Evolutionary conservation across 2,113 vertebrate species (phyloP), one percentile per base, ranked within the genome.

Genomic region (Phycodurus eques): DNA sequence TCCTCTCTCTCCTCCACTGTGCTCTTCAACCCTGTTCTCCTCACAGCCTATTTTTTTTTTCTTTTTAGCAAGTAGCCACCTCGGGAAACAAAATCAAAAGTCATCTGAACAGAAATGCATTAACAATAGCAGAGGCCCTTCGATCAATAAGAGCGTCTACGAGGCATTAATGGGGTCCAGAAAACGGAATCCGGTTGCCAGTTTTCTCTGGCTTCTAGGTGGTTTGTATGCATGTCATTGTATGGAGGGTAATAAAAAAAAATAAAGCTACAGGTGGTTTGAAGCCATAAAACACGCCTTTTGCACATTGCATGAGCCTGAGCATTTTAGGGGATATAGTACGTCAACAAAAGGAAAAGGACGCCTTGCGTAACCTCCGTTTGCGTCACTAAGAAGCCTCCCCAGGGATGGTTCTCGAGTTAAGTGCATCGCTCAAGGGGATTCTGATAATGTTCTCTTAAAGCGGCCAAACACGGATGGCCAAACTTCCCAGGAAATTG

Each of bases 121-220:
- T 82, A 89, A 89, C 80, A 84, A 82, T 75, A 85, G 76, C 80
- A 75, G 74, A 78, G 77, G 79, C 78, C 53, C 78, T 53, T 77
- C 73, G 78, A 90, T 92, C 89, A 85, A 87, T 91, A 85, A 61
- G 61, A 75, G 76, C 85, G 80, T 82, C 87, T 78, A 83, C 65
- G 70, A 86, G 81, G 86, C 86, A 87, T 88, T 85, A 88, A 89
- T 84, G 85, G 77, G 74, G 68, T 85, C 82, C 81, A 70, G 82
- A 73, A 74, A 89, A 89, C 71, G 69, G 86, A 89, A 89, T 80
- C 67, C 81, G 88, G 78, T 87, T 74, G 74, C 65, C 78, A 71
- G 82, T 85, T 82, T 80, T 69, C 77, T 72, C 57, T 51, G 15
- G 17, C 49, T 19, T 17, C 17, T 5, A 11, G 73, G 39, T 42